phyloP scores from a whole-genome alignment of 2,113 vertebrate species.

The Aspiorhynchus laticeps region DNA sequence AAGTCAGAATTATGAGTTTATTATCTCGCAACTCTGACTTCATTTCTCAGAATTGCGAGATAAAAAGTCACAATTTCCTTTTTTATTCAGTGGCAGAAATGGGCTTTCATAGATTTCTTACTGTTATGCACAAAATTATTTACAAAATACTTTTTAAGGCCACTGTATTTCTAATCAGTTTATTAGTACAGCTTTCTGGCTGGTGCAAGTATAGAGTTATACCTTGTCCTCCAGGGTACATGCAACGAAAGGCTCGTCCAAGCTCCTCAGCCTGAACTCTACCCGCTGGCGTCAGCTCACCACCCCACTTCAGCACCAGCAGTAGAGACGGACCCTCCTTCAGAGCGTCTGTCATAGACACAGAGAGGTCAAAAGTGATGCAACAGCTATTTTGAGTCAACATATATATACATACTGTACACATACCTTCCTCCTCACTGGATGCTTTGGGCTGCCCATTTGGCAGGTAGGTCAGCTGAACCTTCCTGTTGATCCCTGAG shows the following conservation, averaged over 20 bases:
- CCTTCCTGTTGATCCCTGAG: slow-evolving; percentile 98
- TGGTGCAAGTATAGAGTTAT: slow-evolving; percentile 34
- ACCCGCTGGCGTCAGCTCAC: slow-evolving; percentile 93
- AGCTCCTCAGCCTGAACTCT: slow-evolving; percentile 95
- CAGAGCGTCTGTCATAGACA: slow-evolving; percentile 75
- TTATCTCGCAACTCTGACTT: too few relatives aligned
- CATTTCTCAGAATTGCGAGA: too few relatives aligned
- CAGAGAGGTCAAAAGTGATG: slow-evolving; percentile 4
- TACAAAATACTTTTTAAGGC: neutral
- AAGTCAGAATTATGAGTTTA: too few relatives aligned
- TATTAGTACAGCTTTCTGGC: neutral
- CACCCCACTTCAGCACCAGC: slow-evolving; percentile 94
- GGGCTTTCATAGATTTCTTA: neutral
- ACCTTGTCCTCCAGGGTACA: slow-evolving; percentile 99
- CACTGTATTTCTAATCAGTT: neutral
- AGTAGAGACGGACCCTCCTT: slow-evolving; percentile 84
- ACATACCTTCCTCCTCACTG: slow-evolving; percentile 93
- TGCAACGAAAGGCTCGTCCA: slow-evolving; percentile 95
- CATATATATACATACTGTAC: too few relatives aligned
- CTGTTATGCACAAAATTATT: neutral
- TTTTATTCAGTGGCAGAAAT: too few relatives aligned
- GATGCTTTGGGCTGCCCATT: slow-evolving; percentile 89
- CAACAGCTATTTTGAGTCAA: neutral
- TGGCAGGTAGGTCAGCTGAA: slow-evolving; percentile 93
- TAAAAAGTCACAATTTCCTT: too few relatives aligned